phyloP scores from a whole-genome alignment of 92 coral and sea anemone genomes.

The Actinernus sp. region DNA sequence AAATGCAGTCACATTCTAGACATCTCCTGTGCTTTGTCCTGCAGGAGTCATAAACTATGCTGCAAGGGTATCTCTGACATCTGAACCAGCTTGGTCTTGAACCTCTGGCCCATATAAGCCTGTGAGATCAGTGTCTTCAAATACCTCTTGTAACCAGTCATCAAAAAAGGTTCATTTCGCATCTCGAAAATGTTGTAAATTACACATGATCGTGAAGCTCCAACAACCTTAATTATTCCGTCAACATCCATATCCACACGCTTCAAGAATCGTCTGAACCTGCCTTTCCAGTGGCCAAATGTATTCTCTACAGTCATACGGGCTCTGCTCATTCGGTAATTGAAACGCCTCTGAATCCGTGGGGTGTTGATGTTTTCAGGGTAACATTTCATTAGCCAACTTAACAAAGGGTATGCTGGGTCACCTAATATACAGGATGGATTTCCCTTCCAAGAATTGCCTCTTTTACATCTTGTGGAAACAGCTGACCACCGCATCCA shows the following conservation, averaged over 20 bases:
- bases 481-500: slow-evolving; percentile 14
- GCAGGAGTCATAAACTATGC: no score
- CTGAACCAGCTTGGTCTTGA: no score
- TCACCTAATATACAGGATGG: slow-evolving; percentile 33
- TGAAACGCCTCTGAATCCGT: slow-evolving; percentile 32
- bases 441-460: slow-evolving; percentile 1
- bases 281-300: slow-evolving; percentile 60
- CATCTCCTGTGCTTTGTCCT: no score
- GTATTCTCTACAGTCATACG: slow-evolving; percentile 64
- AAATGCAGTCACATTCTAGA: no score
- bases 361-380: slow-evolving; percentile 42
- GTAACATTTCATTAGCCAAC: slow-evolving; percentile 43
- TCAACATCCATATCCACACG: slow-evolving; percentile 38
- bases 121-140: no score
- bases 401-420: slow-evolving; percentile 47
- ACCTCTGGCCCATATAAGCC: no score
- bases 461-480: slow-evolving; percentile 26
- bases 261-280: slow-evolving; percentile 37
- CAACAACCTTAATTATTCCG: neutral
- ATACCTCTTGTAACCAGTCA: no score
- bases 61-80: no score
- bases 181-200: slow-evolving; percentile 24
- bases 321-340: slow-evolving; percentile 38
- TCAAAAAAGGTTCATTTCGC: no score
- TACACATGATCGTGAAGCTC: slow-evolving; percentile 13